A percentile compares a stretch with the other conserved stretches of the same genome.
These are phyloP conservation scores for Trilocha varians DNA, from an alignment of 2,888 invertebrate genomes.

Conservation along the genomic window DNA sequence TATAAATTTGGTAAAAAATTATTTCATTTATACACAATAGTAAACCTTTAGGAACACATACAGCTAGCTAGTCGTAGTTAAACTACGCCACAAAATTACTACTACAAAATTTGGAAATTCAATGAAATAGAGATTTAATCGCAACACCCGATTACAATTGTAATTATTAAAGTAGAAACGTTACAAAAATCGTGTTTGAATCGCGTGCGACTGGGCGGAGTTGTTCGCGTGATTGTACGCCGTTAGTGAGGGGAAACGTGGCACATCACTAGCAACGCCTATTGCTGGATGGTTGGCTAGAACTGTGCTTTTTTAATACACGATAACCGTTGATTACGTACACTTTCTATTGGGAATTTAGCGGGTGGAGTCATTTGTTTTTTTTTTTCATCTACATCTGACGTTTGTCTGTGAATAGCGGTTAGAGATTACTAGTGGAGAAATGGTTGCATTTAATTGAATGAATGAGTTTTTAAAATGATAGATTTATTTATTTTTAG, in stretches of 20 bases:
- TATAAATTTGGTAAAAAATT: no score
- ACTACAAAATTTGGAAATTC: background rate
- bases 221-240: conserved; percentile 56
- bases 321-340: conserved; percentile 5
- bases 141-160: background rate
- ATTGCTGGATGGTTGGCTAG: conserved; percentile 33
- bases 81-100: background rate
- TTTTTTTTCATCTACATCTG: no score
- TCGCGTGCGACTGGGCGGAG: conserved; percentile 65
- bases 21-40: no score
- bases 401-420: no score
- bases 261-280: conserved; percentile 69
- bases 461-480: no score
- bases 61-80: background rate
- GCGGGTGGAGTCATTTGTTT: no score
- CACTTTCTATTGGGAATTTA: no score
- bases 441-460: no score
- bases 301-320: conserved; percentile 16
- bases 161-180: conserved; percentile 16
- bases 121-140: background rate
- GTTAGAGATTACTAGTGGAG: no score
- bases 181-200: conserved; percentile 22
- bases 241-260: conserved; percentile 56
- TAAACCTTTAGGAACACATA: no score
- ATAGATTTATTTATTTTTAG: no score